phyloP scores from a whole-genome alignment of 2,888 invertebrate genomes.

The Rhopalosiphum nymphaeae region DNA sequence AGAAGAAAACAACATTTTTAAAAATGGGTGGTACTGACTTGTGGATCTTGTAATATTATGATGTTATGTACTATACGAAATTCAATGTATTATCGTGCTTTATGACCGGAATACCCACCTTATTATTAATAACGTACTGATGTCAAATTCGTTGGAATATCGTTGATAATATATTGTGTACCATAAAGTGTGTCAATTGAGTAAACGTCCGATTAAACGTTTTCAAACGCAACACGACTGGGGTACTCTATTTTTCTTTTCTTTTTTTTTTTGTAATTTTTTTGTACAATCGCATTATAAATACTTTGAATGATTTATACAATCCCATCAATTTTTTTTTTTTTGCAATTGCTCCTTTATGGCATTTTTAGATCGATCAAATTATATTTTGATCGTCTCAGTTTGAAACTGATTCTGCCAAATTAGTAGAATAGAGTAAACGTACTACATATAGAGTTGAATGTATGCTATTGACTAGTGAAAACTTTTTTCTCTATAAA shows the following conservation, averaged over 20 bases:
- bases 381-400: not conserved
- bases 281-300: not conserved
- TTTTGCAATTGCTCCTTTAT: not conserved
- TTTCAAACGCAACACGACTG: not conserved
- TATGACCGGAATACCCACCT: not conserved
- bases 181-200: not conserved
- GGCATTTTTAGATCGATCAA: not conserved
- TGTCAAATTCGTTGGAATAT: not conserved
- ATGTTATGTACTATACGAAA: not conserved
- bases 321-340: not conserved
- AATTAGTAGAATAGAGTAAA: not conserved
- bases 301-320: not conserved
- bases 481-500: not conserved
- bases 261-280: not conserved
- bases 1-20: not conserved
- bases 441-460: not conserved
- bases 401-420: not conserved
- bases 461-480: not conserved
- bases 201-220: not conserved
- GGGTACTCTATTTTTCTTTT: too few species aligned
- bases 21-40: not conserved
- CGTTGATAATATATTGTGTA: not conserved
- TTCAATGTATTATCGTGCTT: not conserved
- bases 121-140: not conserved
- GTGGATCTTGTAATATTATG: not conserved